Evolutionary conservation across 2,797 vertebrate species (phyloP).

Genomic region (Enteromius radiatus): DNA sequence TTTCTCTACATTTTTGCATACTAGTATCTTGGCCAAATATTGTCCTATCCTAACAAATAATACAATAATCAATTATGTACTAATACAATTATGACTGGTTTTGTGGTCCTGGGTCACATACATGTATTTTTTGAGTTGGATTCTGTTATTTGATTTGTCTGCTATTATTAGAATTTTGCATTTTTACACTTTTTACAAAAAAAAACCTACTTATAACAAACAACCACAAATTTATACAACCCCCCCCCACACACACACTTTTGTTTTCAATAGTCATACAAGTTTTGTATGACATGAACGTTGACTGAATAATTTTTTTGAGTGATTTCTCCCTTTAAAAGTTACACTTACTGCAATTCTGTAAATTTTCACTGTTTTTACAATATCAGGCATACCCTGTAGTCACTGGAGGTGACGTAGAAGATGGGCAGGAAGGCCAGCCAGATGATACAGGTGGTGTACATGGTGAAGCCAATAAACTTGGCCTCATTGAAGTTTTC

Average conservation of each 20-base stretch:
- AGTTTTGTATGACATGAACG: not conserved
- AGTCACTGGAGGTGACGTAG: slow-evolving; percentile 98
- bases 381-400: slow-evolving; percentile 86
- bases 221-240: not conserved
- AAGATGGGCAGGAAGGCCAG: slow-evolving; percentile 99
- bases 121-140: not conserved
- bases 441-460: slow-evolving; percentile 99
- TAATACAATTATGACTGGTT: not conserved
- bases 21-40: not conserved
- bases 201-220: not conserved
- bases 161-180: not conserved
- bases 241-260: too few relatives aligned
- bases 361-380: not conserved
- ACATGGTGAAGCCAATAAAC: slow-evolving; percentile 99
- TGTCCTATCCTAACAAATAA: not conserved
- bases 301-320: not conserved
- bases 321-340: not conserved
- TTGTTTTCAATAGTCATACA: too few relatives aligned
- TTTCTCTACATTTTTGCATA: not conserved
- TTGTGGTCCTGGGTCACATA: not conserved
- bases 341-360: too few relatives aligned
- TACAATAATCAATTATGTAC: not conserved
- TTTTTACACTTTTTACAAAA: not conserved
- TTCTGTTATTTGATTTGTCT: not conserved
- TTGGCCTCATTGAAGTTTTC: slow-evolving; percentile 99